Evolutionary conservation across 2,888 invertebrate genomes (phyloP), one percentile per base, ranked within the genome.

Genomic region (Ischnura elegans): DNA sequence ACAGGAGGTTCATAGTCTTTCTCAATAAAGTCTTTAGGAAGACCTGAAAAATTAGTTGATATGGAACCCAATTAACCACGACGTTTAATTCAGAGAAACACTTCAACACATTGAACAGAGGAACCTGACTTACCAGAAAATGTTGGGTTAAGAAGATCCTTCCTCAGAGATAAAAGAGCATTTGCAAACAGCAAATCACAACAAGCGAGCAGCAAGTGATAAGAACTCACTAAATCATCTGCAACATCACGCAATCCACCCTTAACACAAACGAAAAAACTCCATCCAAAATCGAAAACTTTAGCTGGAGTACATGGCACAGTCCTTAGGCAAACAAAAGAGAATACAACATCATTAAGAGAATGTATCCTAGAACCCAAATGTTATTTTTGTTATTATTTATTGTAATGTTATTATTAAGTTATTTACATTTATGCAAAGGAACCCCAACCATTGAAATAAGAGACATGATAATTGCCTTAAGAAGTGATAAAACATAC

Each of bases 261-360:
- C 96, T 98, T 98, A 25, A 98, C 98, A 95, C 98, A 98, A 61
- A 99, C 97, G 96, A 98, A 99, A 94, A 99, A 96, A 93, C 98
- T 98, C 99, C 99, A 99, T 95, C 98, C 98, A 95, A 99, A 98
- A 95, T 99, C 98, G 96, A 98, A 99, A 6, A 99, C 96, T 95
- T 98, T 98, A 93, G 97, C 97, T 87, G 98, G 97, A 13, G 98
- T 97, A 96, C 99, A 99, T 51, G 98, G 98, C 61, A 97, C 96
- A 93, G 97, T 96, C 95, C 98, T 98, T 95, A 93, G 43, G 42
- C 76, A 90, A 93, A 84, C 8, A 19, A 25, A 16, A 25, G 16
- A 2, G 51, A 51, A n/a, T n/a, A n/a, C n/a, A n/a, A n/a, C n/a
- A n/a, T n/a, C n/a, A n/a, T n/a, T n/a, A n/a, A n/a, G n/a, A n/a